These are phyloP conservation scores for Peromyscus eremicus DNA, from an alignment of 2,797 vertebrate species.

Conservation along the genomic window DNA sequence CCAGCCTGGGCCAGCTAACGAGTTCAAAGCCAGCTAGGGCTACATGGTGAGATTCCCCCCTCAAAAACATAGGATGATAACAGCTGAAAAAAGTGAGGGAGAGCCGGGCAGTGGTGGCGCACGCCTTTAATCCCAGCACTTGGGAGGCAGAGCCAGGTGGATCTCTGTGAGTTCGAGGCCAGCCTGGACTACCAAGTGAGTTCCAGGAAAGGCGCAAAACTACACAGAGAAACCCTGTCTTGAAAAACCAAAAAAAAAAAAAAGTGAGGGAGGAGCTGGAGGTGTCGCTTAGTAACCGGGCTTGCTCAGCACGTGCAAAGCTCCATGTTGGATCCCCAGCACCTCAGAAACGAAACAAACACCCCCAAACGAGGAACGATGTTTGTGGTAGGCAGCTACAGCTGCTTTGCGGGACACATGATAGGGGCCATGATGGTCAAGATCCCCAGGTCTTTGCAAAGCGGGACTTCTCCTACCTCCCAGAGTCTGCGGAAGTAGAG, in stretches of 20 bases:
- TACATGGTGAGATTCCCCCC: background rate
- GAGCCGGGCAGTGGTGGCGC: too few relatives aligned
- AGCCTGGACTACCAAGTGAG: too few relatives aligned
- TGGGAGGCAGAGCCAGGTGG: too few relatives aligned
- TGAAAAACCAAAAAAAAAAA: too few relatives aligned
- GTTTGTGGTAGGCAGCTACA: background rate
- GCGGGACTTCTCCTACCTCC: constrained; percentile 77
- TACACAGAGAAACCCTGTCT: too few relatives aligned
- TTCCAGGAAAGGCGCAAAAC: too few relatives aligned
- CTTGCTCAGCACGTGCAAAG: too few relatives aligned
- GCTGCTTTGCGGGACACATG: background rate
- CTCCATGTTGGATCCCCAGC: background rate
- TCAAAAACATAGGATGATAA: background rate
- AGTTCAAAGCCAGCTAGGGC: background rate
- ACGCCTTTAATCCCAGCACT: too few relatives aligned
- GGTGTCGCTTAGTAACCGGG: background rate
- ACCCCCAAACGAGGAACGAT: background rate
- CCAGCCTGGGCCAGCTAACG: background rate
- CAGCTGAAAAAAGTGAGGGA: background rate
- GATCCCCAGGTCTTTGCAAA: constrained; percentile 6
- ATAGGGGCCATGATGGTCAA: background rate
- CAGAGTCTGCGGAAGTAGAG: constrained; percentile 83
- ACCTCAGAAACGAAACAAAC: background rate
- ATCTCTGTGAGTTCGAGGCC: too few relatives aligned
- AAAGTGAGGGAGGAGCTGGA: background rate